Conservation (phyloP, 2,113 vertebrate species). For the Anoura caudifer region DNA sequence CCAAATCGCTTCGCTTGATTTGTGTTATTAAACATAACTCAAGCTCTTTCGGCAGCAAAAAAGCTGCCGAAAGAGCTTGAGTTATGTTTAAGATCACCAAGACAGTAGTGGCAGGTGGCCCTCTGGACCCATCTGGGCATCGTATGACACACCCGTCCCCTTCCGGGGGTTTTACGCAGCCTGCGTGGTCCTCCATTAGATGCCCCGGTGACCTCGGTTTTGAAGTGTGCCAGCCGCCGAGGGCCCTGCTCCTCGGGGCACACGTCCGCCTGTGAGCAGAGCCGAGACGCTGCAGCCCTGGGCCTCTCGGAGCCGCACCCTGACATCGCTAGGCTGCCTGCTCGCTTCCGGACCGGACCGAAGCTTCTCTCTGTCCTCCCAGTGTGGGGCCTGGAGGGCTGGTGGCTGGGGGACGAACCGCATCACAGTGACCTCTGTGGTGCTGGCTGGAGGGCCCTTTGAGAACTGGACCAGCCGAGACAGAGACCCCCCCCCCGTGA, state of each 20-base stretch:
- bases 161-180: not conserved
- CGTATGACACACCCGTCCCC: not conserved
- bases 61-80: no score
- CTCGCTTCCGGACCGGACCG: fast-evolving
- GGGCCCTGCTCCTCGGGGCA: fast-evolving
- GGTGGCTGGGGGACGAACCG: fast-evolving
- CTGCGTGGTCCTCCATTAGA: not conserved
- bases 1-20: not conserved
- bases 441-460: not conserved
- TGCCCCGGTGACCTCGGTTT: not conserved
- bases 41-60: no score
- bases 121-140: no score
- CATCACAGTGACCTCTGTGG: fast-evolving
- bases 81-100: not conserved
- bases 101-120: fast-evolving
- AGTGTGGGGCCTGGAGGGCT: fast-evolving
- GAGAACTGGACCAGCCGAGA: not conserved
- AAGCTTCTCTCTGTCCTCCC: not conserved
- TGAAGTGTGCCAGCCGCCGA: fast-evolving
- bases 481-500: no score
- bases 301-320: fast-evolving
- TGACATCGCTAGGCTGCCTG: fast-evolving
- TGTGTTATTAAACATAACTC: not conserved
- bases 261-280: fast-evolving
- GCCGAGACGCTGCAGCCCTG: fast-evolving